Evolutionary conservation across 2,797 vertebrate species (phyloP), one percentile per base, ranked within the genome.

Genomic region (Cryptoblepharus egeriae): DNA sequence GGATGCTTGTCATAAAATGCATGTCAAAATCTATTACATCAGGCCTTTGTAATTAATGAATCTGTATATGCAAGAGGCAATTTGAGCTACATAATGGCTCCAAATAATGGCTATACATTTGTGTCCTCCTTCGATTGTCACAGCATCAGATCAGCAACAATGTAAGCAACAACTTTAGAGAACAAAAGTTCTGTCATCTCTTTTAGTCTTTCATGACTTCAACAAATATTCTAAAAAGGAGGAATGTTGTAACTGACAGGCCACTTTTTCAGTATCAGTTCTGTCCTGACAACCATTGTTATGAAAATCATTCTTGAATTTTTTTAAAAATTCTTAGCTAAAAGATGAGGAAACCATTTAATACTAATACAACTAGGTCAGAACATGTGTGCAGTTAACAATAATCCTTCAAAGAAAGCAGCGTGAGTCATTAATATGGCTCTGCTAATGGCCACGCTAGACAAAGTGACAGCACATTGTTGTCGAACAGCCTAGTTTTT

Each of bases 281-380:
- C 85, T 45, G 65, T 52, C 85, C 89, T 92, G 87, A 93, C 79
- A 89, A 90, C 88, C 87, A 91, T 75, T 87, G 86, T 82, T 80
- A 93, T 65, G 85, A 82, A 88, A 94, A 95, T 90, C 55, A 57
- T 52, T 81, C 69, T n/a, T 74, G 78, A 81, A 75, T 77, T 64
- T 5, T 58, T 24, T 58, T 58, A 5, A 5, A 52, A 52, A 15
- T 57, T 49, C 60, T 52, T 52, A 49, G 42, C 42, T 61, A 61
- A n/a, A 80, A 71, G 58, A 55, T 49, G 63, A 45, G 63, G 24
- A 77, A 77, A 37, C 63, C 18, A 42, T 70, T 42, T 74, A 65
- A 65, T 57, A 49, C 16, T 35, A 55, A 35, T 81, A 57, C 49
- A 81, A 55, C 26, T 55, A 37, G 20, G 49, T 30, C 61, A 57